Conservation (phyloP, 2,888 invertebrate genomes). For the Luperina testacea region DNA sequence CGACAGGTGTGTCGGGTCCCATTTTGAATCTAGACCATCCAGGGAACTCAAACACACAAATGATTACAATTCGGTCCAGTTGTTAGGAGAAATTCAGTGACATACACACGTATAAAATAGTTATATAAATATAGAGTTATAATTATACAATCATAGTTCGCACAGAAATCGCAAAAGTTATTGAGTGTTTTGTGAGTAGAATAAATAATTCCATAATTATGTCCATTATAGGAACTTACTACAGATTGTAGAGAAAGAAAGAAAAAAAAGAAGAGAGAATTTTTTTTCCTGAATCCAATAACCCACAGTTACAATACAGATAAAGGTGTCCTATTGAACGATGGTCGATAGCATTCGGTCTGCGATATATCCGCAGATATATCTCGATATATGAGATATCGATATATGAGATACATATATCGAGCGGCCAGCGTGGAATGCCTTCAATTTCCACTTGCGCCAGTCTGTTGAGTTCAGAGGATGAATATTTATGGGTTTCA, state of each 20-base stretch:
- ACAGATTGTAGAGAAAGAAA: neutral
- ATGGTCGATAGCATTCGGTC: conserved; percentile 50
- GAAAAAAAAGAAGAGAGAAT: too few species aligned
- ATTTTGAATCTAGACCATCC: too few species aligned
- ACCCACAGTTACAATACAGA: conserved; percentile 47
- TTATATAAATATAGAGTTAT: too few species aligned
- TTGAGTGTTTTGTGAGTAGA: neutral
- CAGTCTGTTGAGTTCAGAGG: conserved; percentile 69
- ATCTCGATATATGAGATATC: too few species aligned
- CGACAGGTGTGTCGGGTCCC: too few species aligned
- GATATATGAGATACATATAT: too few species aligned
- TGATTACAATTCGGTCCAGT: too few species aligned
- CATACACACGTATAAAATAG: too few species aligned
- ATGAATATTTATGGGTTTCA: conserved; percentile 82
- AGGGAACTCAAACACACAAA: too few species aligned
- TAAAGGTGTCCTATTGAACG: conserved; percentile 50
- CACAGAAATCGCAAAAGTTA: neutral
- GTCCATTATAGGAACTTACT: neutral
- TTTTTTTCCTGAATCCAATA: conserved; percentile 44
- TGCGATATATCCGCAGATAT: conserved; percentile 36
- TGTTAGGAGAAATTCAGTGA: too few species aligned
- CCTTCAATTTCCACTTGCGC: conserved; percentile 77
- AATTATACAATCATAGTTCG: neutral
- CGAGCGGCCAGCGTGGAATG: conserved; percentile 72
- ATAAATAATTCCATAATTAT: neutral